These are phyloP conservation scores for Thamnophis sirtalis DNA, from an alignment of 2,113 vertebrate species.

Conservation along the genomic window DNA sequence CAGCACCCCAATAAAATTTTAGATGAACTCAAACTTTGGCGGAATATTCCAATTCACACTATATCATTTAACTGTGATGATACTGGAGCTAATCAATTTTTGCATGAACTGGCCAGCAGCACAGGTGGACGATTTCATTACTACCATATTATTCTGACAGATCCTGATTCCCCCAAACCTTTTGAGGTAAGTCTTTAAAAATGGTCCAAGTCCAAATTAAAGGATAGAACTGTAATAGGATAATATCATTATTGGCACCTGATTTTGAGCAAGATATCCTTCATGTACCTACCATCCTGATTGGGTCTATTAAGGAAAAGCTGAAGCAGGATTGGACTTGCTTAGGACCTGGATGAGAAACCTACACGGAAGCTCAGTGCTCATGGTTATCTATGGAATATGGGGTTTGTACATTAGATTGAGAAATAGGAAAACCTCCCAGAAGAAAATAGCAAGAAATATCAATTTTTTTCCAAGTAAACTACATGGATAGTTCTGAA, in stretches of 20 bases:
- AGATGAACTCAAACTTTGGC: constrained; percentile 49
- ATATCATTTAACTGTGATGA: constrained; percentile 79
- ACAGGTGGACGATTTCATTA: constrained; percentile 72
- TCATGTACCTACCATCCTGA: neutral
- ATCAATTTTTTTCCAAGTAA: neutral
- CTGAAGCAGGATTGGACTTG: neutral
- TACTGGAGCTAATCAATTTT: constrained; percentile 69
- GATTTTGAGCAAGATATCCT: neutral
- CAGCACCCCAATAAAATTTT: constrained; percentile 66
- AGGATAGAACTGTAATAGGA: neutral
- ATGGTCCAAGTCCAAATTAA: neutral
- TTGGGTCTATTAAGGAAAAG: neutral
- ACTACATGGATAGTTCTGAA: neutral
- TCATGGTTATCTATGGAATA: neutral
- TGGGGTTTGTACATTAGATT: neutral
- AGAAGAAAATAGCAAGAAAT: neutral
- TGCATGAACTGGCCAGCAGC: constrained; percentile 67
- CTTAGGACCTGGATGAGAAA: neutral
- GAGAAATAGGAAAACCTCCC: neutral
- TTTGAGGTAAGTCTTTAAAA: constrained; percentile 61
- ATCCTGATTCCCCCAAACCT: constrained; percentile 43
- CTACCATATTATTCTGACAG: constrained; percentile 54
- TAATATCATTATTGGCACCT: neutral
- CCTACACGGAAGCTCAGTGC: neutral
- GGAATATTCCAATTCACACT: constrained; percentile 71